These are phyloP conservation scores for Myxocyprinus asiaticus DNA, from an alignment of 2,113 vertebrate species.

Conservation along the genomic window DNA sequence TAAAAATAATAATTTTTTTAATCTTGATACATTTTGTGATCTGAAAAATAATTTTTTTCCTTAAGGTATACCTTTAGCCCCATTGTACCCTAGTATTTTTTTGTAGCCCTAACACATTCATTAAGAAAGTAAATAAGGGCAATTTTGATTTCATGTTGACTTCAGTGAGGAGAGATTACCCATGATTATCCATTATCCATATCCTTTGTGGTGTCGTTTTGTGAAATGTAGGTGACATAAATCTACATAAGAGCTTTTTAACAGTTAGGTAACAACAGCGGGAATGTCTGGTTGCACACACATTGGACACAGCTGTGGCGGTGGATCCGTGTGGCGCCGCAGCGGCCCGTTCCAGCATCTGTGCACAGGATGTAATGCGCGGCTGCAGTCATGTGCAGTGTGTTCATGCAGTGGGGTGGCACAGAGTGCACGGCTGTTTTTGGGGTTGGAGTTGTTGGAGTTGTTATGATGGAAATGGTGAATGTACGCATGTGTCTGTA, in stretches of 20 bases:
- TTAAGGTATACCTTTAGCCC: too few species aligned
- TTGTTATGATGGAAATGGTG: slow-evolving; percentile 27
- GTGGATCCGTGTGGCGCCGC: slow-evolving; percentile 41
- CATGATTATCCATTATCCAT: too few species aligned
- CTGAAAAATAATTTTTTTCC: too few species aligned
- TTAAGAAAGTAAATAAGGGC: too few species aligned
- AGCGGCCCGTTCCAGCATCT: slow-evolving; percentile 55
- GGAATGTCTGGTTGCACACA: slow-evolving; percentile 17
- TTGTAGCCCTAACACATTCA: too few species aligned
- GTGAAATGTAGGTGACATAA: background rate
- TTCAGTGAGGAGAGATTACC: too few species aligned
- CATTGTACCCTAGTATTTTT: too few species aligned
- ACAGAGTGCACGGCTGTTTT: background rate
- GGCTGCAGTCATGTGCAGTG: slow-evolving; percentile 47
- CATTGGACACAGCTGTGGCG: slow-evolving; percentile 36
- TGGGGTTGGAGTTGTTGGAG: too few species aligned
- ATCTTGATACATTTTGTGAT: too few species aligned
- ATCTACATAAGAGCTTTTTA: slow-evolving; percentile 9
- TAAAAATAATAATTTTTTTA: too few species aligned
- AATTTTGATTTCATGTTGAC: too few species aligned
- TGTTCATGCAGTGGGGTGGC: background rate
- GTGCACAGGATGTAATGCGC: slow-evolving; percentile 56
- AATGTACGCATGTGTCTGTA: slow-evolving; percentile 10
- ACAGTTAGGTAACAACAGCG: background rate
- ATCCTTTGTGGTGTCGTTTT: background rate